These are phyloP conservation scores for Aphis craccivora DNA, from an alignment of 1,140 invertebrate species.

Conservation along the genomic window DNA sequence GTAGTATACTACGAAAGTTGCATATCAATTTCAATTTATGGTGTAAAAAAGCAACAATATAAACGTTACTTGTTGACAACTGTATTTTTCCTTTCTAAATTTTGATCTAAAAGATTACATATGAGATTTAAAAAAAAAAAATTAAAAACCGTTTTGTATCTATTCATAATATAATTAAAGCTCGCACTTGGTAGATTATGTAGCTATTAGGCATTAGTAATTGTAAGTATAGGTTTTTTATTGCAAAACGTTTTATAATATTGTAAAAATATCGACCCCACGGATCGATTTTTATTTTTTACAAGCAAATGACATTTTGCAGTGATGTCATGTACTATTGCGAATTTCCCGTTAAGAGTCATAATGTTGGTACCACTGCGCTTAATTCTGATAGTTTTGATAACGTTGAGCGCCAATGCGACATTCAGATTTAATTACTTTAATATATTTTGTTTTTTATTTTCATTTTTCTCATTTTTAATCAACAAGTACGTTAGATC, in stretches of 20 bases:
- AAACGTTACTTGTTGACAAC: background rate
- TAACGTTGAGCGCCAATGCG: background rate
- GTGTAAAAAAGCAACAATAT: background rate
- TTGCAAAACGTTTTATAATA: background rate
- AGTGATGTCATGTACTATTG: constrained; percentile 49
- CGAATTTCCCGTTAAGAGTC: background rate
- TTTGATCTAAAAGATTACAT: background rate
- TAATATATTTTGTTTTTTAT: background rate
- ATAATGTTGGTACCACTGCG: constrained; percentile 41
- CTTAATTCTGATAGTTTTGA: background rate
- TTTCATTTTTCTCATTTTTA: background rate
- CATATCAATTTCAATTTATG: background rate
- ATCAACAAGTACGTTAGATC: background rate
- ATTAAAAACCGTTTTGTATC: background rate
- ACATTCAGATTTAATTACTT: background rate
- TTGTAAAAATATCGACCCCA: constrained; percentile 9
- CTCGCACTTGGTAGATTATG: background rate
- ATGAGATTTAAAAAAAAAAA: background rate
- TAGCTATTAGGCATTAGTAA: too few species aligned
- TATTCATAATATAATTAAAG: background rate
- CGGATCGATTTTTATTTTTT: constrained; percentile 50
- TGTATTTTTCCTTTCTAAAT: background rate
- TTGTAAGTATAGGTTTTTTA: background rate
- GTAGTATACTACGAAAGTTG: background rate
- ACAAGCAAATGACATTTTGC: constrained; percentile 1